Evolutionary conservation across 2,113 vertebrate species (phyloP), one percentile per base, ranked within the genome.

Genomic region (Sylvilagus bachmani): DNA sequence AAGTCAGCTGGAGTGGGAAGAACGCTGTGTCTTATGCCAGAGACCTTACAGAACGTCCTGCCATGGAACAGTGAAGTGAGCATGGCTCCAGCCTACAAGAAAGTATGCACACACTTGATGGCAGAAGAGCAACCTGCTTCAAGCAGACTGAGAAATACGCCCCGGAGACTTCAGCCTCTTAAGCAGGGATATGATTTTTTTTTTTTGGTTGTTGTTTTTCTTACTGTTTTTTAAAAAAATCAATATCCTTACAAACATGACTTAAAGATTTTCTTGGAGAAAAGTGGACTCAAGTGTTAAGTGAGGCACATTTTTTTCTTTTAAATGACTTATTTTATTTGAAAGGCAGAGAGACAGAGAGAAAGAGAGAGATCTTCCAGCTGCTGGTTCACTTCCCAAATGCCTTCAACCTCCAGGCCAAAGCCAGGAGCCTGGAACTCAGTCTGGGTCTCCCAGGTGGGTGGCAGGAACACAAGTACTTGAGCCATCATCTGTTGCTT

Each of bases 11-110:
- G 49, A 38, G 27, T 77, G 55, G 24, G 38, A 75, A 64, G 67
- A 53, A 67, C n/a, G 25, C 21, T 61, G 55, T 5, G 1, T 58
- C 36, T 82, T 62, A 14, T 3, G 0, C 33, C 90, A 69, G 36
- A 44, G 53, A 70, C 0, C 0, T 2, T 0, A 66, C 81, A 84
- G 6, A 21, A 49, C 86, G 6, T 75, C 53, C 29, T 36, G 0
- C 51, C 71, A 27, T 49, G 36, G 14, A 31, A 44, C 33, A 61
- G 70, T 27, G 33, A 69, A 93, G 67, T 74, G n/a, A 29, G 2
- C 66, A 22, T 19, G 16, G 22, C 62, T 62, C 83, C 25, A 36
- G 53, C 13, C 12, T 53, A 7, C 0, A n/a, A 3, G 55, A 33
- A 58, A 58, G n/a, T 36, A 25, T 36, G 71, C 22, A 70, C n/a